A percentile compares a stretch with the other conserved stretches of the same genome.
phyloP scores from a whole-genome alignment of 2,797 vertebrate species.

The Chaenodraco wilsoni region DNA sequence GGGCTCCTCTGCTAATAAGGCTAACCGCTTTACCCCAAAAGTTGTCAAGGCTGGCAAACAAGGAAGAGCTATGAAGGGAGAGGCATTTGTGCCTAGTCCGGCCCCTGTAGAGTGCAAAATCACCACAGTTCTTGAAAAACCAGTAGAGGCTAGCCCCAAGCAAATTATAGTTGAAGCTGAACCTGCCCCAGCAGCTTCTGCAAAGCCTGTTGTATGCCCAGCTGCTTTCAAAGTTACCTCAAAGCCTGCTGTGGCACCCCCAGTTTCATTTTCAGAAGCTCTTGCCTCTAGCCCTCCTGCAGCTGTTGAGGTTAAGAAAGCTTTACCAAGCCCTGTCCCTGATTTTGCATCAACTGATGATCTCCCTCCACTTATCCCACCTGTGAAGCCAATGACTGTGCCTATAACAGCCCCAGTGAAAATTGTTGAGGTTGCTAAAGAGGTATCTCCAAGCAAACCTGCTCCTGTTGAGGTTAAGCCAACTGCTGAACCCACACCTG shows the following conservation, averaged over 20 bases:
- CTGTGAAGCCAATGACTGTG: conserved; percentile 75
- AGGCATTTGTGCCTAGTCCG: conserved; percentile 68
- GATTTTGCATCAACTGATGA: conserved; percentile 75
- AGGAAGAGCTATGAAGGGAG: conserved; percentile 78
- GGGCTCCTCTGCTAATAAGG: conserved; percentile 53
- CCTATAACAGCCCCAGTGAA: not conserved
- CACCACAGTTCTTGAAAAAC: conserved; percentile 34
- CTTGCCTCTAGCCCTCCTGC: conserved; percentile 71
- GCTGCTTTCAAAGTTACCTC: conserved; percentile 77
- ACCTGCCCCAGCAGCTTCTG: conserved; percentile 12
- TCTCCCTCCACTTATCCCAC: conserved; percentile 94
- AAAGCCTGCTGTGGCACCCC: conserved; percentile 73
- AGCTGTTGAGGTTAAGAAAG: conserved; percentile 53
- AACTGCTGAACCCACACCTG: not conserved
- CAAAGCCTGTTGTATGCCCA: conserved; percentile 56
- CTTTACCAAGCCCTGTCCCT: conserved; percentile 50
- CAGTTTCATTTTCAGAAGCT: conserved; percentile 74
- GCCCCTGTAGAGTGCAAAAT: conserved; percentile 36
- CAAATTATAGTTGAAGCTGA: conserved; percentile 42
- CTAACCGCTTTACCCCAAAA: conserved; percentile 70
- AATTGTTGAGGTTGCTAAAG: not conserved
- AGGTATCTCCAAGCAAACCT: not conserved
- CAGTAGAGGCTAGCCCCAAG: conserved; percentile 24
- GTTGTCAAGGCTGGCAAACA: conserved; percentile 86
- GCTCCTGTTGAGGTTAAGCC: not conserved